phyloP scores from a whole-genome alignment of 2,888 invertebrate genomes.

The Erannis defoliaria region DNA sequence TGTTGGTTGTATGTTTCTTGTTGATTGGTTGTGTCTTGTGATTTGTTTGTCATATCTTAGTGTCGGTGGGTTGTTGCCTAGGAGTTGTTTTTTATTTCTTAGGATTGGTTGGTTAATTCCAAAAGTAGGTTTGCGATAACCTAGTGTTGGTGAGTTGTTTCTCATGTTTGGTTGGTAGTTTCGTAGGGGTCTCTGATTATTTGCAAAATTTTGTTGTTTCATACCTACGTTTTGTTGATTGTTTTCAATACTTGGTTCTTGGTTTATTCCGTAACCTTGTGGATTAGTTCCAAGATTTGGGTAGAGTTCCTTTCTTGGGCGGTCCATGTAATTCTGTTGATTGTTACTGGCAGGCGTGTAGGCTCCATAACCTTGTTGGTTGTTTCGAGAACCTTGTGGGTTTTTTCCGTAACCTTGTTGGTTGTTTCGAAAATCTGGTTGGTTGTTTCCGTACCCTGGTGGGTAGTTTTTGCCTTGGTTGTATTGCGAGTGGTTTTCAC shows the following conservation, averaged over 20 bases:
- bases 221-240: neutral
- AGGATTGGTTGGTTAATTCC: too few relatives aligned
- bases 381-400: neutral
- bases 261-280: conserved; percentile 1
- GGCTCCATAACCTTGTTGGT: neutral
- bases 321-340: neutral
- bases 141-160: neutral
- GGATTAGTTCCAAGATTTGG: conserved; percentile 1
- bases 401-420: neutral
- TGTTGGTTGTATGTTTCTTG: too few relatives aligned
- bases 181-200: neutral
- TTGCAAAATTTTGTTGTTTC: neutral
- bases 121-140: neutral
- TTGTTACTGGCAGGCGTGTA: neutral
- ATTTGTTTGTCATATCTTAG: neutral
- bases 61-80: neutral
- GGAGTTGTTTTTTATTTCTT: neutral
- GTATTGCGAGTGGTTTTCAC: conserved; percentile 5
- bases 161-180: neutral
- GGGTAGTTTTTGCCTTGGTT: neutral
- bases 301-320: neutral
- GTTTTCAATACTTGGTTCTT: neutral
- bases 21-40: neutral
- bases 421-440: neutral
- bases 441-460: neutral